Base-by-base conservation (phyloP, 2,113 vertebrate genomes). In the Hipposideros armiger region DNA sequence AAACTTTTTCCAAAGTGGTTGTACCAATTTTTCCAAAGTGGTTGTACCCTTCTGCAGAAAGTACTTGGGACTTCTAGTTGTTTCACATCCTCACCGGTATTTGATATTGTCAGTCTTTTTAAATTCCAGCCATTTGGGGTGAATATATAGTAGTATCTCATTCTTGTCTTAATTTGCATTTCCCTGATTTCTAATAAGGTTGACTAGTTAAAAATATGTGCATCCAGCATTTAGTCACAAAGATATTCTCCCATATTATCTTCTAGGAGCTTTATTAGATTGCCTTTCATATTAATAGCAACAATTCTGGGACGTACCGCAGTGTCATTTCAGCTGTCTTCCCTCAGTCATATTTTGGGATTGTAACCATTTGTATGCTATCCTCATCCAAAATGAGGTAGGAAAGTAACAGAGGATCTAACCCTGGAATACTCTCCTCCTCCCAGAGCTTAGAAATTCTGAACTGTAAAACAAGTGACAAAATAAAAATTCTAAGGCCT, bases 131-230 rank as follows among this genome's bases (percentile, higher is more conserved):
- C 60, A 52, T 74, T 54, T 42, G 52, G 42, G 16, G 52, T 70
- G 28, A 47, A n/a, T 58, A 20, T 11, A 7, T 62, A 47, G 6
- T 54, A 78, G 40, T 74, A 64, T 82, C 42, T 69, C 56, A 24
- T 83, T 70, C 36, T 76, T 20, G 4, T 64, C 67, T 82, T 81
- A 81, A 87, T 90, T 47, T 90, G 20, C 50, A 92, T 85, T 67
- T 87, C 52, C 45, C 7, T 42, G 54, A n/a, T 76, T 87, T 82
- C 60, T 77, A n/a, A 87, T 76, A n/a, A 87, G 28, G 7, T 10
- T 45, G 11, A 70, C 16, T 50, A 45, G 74, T 67, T 89, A 78
- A n/a, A 40, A 80, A 52, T 56, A 70, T 36, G 30, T 56, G 15
- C 82, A 45, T 76, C 50, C 22, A 42, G 28, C 19, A 82, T 19